Evolutionary conservation across 2,113 vertebrate species (phyloP), one percentile per base, ranked within the genome.

Genomic region (Progne subis): DNA sequence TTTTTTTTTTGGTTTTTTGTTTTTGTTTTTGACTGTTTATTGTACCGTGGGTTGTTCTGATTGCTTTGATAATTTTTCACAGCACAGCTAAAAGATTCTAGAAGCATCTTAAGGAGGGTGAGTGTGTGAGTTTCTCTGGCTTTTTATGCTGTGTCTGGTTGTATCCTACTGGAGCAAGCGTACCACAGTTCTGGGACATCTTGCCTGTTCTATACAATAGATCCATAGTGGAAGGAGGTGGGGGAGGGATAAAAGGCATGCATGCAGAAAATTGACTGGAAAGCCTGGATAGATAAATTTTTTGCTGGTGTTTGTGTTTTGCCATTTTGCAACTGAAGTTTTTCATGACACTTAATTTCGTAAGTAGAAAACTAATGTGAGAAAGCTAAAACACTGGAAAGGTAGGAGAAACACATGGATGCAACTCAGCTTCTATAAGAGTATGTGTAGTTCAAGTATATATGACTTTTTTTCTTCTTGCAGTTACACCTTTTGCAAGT

Each of bases 111-210:
- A 32, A 60, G 20, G 49, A 68, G 8, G 3, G 1, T 26, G 31
- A n/a, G 13, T 18, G 9, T 0, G 0, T 16, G 49, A 15, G 11
- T 37, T 37, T 82, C 41, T 52, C 26, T 79, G n/a, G 2, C 18
- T 50, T 46, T 80, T 68, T 83, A 7, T 39, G 4, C 11, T 10
- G 9, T 71, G 56, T 6, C 29, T 57, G 20, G 2, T 55, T 43
- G 9, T 75, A 12, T 69, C 49, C 57, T 44, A 21, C 20, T 49
- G 32, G 44, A 88, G 41, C 25, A n/a, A 63, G 28, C 17, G 4
- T 14, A n/a, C 2, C 12, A 15, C 4, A 47, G 5, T 14, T 14
- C 41, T 77, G 53, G 20, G 18, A 6, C 24, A 14, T 67, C 43
- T 82, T 57, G 12, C 19, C 14, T 61, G 1, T 67, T 76, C 28